phyloP scores from a whole-genome alignment of 2,113 vertebrate species.

The Varanus salvator region DNA sequence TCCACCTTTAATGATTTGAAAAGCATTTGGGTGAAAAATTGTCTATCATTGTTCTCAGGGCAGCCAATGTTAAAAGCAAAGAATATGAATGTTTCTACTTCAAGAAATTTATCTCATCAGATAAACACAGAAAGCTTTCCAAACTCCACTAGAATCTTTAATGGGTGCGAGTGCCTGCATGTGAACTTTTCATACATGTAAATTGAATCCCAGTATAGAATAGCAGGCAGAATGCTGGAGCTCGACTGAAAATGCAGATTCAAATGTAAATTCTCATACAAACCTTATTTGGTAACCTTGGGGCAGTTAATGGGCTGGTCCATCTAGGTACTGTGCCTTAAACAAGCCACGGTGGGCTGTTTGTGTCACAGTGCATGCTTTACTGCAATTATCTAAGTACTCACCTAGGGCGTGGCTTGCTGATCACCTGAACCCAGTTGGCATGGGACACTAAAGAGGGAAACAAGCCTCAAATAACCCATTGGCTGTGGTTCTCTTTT shows the following conservation, averaged over 20 bases:
- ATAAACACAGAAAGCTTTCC: background rate
- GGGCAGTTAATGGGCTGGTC: no score
- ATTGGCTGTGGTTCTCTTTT: background rate
- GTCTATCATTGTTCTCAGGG: background rate
- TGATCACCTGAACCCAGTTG: no score
- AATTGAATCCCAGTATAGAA: background rate
- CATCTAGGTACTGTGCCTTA: no score
- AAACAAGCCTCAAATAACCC: no score
- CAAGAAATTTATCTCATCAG: background rate
- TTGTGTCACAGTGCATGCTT: no score
- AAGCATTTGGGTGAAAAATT: background rate
- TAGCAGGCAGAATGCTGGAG: background rate
- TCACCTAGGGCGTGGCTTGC: no score
- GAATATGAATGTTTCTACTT: background rate
- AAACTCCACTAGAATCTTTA: background rate
- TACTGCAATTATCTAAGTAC: no score
- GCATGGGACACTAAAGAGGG: no score
- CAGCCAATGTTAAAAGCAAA: slow-evolving; percentile 1
- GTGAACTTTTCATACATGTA: background rate
- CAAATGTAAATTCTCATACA: background rate
- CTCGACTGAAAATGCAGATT: background rate
- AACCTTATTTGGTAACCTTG: background rate
- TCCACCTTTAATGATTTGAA: slow-evolving; percentile 10
- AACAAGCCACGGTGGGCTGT: no score
- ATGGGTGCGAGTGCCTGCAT: background rate